Evolutionary conservation across 2,797 vertebrate genomes (phyloP).

Genomic region (Siniperca scherzeri): DNA sequence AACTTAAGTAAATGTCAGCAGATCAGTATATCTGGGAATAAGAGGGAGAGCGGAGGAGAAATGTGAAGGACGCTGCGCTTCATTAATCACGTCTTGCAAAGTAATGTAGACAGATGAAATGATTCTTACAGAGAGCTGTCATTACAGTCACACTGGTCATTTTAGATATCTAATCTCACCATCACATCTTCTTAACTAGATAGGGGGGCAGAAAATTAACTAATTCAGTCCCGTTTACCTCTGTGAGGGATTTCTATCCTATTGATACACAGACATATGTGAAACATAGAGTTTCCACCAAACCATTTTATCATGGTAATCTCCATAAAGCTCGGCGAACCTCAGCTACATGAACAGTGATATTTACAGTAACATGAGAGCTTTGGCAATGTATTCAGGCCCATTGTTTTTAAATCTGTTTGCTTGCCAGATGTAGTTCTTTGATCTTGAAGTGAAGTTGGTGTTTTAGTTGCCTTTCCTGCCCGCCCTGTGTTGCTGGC

Average conservation of each 20-base stretch:
- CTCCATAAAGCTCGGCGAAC: background rate
- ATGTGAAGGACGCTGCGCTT: conserved; percentile 92
- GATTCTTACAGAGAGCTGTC: conserved; percentile 94
- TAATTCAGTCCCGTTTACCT: conserved; percentile 45
- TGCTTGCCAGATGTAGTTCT: too few relatives aligned
- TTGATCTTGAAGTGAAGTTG: background rate
- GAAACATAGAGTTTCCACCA: background rate
- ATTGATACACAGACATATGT: background rate
- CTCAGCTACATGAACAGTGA: too few relatives aligned
- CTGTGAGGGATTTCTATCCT: background rate
- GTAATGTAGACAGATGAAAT: conserved; percentile 96
- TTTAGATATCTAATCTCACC: conserved; percentile 92
- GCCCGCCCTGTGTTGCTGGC: background rate
- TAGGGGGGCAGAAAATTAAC: conserved; percentile 69
- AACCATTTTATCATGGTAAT: background rate
- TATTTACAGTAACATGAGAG: background rate
- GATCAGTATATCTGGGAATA: conserved; percentile 92
- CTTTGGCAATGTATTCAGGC: background rate
- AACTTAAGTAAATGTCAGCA: conserved; percentile 97
- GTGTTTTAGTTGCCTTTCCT: background rate
- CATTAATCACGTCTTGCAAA: conserved; percentile 95
- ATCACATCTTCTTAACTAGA: conserved; percentile 80
- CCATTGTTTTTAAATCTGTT: background rate
- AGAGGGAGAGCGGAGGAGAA: conserved; percentile 85
- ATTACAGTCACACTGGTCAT: conserved; percentile 90